Evolutionary conservation across 2,888 invertebrate genomes (phyloP), one percentile per base, ranked within the genome.

Genomic region (Mythimna loreyi): DNA sequence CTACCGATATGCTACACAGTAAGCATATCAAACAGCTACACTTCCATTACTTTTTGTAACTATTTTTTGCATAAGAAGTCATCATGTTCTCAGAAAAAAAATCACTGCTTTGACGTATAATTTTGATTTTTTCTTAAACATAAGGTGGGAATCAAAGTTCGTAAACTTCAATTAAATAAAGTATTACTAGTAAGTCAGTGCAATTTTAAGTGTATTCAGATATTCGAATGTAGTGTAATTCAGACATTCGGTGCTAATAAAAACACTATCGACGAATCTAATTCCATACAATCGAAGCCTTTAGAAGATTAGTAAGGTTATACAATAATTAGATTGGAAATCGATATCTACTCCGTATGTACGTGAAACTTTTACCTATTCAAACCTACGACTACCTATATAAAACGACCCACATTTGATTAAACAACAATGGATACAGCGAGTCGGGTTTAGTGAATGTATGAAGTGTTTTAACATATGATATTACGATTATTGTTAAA

Each of bases 261-360:
- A 64, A 19, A 30, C 28, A 19, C n/a, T 45, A 58, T 72, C 30
- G 40, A 19, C 7, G 19, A 36, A 75, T 57, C 36, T 67, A 67
- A 75, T 33, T 47, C 43, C 21, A 16, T 21, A 53, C 40, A 58
- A 58, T 67, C 53, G 49, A 55, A 75, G 55, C 52, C 57, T 75
- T 56, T 23, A 43, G 50, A 57, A 57, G 30, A 72, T 76, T 68
- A 75, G 68, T 55, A 59, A 68, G 69, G 40, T 76, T 68, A 59
- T 69, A 72, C 40, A 59, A 72, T 78, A 60, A 78, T 78, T 64
- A 56, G 45, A 75, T 74, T 74, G 57, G 62, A 62, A 72, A 78
- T 75, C 72, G 56, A 72, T 75, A 78, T 75, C 74, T 25, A 56
- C 72, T 72, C 33, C 40, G 50, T 60, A 63, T 40, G 49, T 60